A percentile compares a stretch with the other conserved stretches of the same genome.
Evolutionary conservation across 2,113 vertebrate genomes (phyloP).

Genomic region (Erythrolamprus reginae): DNA sequence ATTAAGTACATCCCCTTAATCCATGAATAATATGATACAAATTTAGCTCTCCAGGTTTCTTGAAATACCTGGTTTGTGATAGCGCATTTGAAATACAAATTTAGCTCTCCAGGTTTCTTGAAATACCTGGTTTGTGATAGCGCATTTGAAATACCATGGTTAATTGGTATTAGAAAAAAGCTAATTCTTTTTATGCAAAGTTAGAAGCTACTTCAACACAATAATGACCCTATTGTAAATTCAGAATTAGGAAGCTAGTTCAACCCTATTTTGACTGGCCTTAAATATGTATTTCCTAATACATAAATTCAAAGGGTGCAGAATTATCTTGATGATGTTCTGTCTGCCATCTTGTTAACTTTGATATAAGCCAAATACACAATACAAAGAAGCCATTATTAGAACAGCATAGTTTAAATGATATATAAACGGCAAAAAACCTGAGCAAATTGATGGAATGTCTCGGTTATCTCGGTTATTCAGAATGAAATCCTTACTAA

Average conservation of each 20-base stretch:
- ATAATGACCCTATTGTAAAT: neutral
- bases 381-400: neutral
- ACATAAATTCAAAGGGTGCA: neutral
- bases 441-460: neutral
- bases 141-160: neutral
- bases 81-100: too few relatives aligned
- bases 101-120: neutral
- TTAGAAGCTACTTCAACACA: neutral
- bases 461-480: neutral
- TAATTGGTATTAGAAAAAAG: neutral
- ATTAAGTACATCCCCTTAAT: neutral
- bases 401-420: neutral
- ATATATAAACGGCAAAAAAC: neutral
- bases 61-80: neutral
- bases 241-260: neutral
- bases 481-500: neutral
- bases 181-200: neutral
- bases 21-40: neutral
- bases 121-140: neutral
- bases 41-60: neutral
- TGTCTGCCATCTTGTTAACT: neutral
- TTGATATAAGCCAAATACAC: neutral
- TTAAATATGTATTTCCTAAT: neutral
- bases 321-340: neutral
- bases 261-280: neutral